These are phyloP conservation scores for Marisa cornuarietis DNA, from an alignment of 1,140 invertebrate genomes.

Conservation along the genomic window DNA sequence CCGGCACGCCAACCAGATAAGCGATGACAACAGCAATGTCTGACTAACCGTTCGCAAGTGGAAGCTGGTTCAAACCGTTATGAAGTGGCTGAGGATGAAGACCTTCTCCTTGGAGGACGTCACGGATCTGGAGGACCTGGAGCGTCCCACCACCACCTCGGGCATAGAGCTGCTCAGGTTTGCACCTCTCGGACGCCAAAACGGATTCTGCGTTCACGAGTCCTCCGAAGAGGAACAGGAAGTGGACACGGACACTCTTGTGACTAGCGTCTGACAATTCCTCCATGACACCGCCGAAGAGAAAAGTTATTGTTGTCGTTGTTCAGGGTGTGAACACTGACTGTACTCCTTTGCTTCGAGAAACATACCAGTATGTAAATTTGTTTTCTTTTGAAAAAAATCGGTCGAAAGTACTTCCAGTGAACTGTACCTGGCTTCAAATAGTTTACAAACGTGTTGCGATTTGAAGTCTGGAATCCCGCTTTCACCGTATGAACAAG, in stretches of 20 bases:
- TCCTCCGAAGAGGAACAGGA: slow-evolving; percentile 21
- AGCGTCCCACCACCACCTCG: slow-evolving; percentile 27
- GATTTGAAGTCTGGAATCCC: too few relatives aligned
- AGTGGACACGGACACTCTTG: slow-evolving; percentile 25
- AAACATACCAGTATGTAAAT: too few relatives aligned
- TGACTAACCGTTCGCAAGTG: slow-evolving; percentile 60
- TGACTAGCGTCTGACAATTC: slow-evolving; percentile 11
- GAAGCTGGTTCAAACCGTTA: slow-evolving; percentile 43
- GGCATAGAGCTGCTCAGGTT: slow-evolving; percentile 39
- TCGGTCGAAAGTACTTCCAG: too few relatives aligned
- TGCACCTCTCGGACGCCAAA: slow-evolving; percentile 17
- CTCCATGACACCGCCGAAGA: neutral
- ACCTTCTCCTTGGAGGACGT: slow-evolving; percentile 37
- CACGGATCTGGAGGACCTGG: slow-evolving; percentile 28
- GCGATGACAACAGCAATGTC: slow-evolving; percentile 62
- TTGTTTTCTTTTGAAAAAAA: too few relatives aligned
- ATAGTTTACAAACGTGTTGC: too few relatives aligned
- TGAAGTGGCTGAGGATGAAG: slow-evolving; percentile 41
- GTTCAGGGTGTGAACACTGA: neutral
- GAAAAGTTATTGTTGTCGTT: slow-evolving; percentile 3
- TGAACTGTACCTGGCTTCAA: too few relatives aligned
- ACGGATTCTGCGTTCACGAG: slow-evolving; percentile 26
- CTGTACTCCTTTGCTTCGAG: neutral
- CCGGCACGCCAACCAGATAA: slow-evolving; percentile 61
- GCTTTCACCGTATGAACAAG: too few relatives aligned